Evolutionary conservation across 2,113 vertebrate species (phyloP).

Genomic region (Hippolais icterina): DNA sequence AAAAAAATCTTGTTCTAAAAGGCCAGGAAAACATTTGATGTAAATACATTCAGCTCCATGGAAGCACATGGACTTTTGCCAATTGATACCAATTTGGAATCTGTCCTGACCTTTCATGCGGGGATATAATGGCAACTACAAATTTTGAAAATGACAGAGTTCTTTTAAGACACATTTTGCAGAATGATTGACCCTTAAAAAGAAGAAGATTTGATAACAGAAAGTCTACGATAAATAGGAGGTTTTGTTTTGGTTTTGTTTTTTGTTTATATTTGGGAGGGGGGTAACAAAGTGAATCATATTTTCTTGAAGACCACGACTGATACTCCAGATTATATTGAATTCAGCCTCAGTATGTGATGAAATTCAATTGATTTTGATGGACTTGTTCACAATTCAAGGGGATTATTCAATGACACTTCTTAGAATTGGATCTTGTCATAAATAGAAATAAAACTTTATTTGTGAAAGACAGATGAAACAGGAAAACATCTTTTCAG

Average conservation of each 20-base stretch:
- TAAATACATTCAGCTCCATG: constrained; percentile 15
- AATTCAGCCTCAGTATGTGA: background rate
- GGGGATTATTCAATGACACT: background rate
- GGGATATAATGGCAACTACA: background rate
- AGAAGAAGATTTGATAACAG: background rate
- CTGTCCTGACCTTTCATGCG: constrained; percentile 23
- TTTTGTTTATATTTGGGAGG: background rate
- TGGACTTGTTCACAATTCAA: background rate
- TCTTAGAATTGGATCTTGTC: background rate
- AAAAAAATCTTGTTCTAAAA: constrained; percentile 53
- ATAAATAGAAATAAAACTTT: background rate
- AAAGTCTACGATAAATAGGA: background rate
- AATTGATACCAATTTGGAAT: constrained; percentile 34
- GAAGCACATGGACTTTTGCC: constrained; percentile 26
- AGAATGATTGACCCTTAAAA: background rate
- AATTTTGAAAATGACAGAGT: background rate
- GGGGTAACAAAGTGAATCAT: background rate
- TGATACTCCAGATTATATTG: background rate
- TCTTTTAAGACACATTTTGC: background rate
- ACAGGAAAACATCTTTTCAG: background rate
- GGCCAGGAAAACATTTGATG: background rate
- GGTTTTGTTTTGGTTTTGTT: background rate
- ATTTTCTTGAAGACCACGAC: background rate
- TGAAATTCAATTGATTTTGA: background rate
- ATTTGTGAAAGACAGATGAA: background rate